Evolutionary conservation across 92 coral and sea anemone species (phyloP).

Genomic region (Ricordea florida): DNA sequence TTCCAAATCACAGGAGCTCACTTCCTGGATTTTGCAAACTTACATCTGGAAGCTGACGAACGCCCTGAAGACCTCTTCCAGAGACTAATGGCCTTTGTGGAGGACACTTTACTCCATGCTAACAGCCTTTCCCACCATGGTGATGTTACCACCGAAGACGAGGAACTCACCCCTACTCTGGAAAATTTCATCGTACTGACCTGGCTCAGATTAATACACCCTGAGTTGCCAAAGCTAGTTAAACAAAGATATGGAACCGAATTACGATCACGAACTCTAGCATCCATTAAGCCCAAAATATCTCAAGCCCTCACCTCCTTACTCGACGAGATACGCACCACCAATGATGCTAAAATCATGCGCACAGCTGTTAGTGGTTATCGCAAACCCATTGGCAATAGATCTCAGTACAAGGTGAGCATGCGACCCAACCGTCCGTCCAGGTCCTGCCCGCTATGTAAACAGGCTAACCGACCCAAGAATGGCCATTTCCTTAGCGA

Average conservation of each 20-base stretch:
- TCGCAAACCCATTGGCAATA: not conserved
- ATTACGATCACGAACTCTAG: slow-evolving; percentile 7
- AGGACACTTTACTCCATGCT: too few relatives aligned
- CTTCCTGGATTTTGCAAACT: too few relatives aligned
- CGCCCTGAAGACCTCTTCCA: too few relatives aligned
- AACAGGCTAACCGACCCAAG: slow-evolving; percentile 63
- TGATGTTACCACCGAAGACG: too few relatives aligned
- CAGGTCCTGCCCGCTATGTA: slow-evolving; percentile 56
- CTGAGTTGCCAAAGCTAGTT: too few relatives aligned
- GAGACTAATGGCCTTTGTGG: too few relatives aligned
- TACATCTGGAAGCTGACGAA: too few relatives aligned
- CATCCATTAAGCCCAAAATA: slow-evolving; percentile 11
- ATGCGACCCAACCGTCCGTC: slow-evolving; percentile 8
- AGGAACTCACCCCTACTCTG: too few relatives aligned
- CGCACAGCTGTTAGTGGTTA: not conserved
- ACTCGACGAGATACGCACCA: not conserved
- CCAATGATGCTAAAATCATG: slow-evolving; percentile 3
- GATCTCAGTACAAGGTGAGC: not conserved
- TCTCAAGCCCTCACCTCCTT: slow-evolving; percentile 4
- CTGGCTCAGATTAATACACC: too few relatives aligned
- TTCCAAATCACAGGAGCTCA: too few relatives aligned
- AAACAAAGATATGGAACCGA: slow-evolving; percentile 29
- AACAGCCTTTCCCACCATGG: too few relatives aligned
- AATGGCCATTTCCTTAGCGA: slow-evolving; percentile 49
- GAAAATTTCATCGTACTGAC: too few relatives aligned